phyloP scores from a whole-genome alignment of 1,140 invertebrate species.

The Ericerus pela region DNA sequence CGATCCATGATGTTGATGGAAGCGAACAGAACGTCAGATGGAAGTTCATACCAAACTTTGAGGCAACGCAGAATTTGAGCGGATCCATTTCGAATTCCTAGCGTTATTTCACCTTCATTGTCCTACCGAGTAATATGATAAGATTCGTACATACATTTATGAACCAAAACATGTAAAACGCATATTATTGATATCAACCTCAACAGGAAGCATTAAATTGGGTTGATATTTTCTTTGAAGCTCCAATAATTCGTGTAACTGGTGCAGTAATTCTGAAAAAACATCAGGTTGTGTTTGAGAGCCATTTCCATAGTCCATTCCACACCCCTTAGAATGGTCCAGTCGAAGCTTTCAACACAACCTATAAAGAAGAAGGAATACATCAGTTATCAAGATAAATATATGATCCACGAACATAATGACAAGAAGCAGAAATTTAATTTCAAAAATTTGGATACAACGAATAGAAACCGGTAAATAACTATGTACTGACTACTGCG shows the following conservation, averaged over 20 bases:
- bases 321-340: conserved; percentile 8
- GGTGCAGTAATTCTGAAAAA: conserved; percentile 32
- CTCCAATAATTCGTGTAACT: conserved; percentile 48
- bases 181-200: conserved; percentile 28
- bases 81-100: conserved; percentile 54
- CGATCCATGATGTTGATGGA: conserved; percentile 62
- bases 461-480: no score
- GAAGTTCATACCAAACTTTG: conserved; percentile 66
- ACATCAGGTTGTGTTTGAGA: conserved; percentile 25
- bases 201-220: conserved; percentile 40
- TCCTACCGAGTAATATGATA: conserved; percentile 22
- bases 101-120: conserved; percentile 48
- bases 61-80: conserved; percentile 62
- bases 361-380: no score
- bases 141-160: neutral
- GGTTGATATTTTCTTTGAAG: conserved; percentile 54
- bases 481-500: no score
- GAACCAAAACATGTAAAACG: conserved; percentile 7
- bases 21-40: conserved; percentile 56
- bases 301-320: conserved; percentile 35
- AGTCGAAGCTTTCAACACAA: conserved; percentile 4
- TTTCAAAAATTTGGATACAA: no score
- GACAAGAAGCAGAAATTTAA: no score
- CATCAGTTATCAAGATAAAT: no score
- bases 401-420: no score